These are phyloP conservation scores for Listronotus oregonensis DNA, from an alignment of 1,140 invertebrate genomes.

Conservation along the genomic window DNA sequence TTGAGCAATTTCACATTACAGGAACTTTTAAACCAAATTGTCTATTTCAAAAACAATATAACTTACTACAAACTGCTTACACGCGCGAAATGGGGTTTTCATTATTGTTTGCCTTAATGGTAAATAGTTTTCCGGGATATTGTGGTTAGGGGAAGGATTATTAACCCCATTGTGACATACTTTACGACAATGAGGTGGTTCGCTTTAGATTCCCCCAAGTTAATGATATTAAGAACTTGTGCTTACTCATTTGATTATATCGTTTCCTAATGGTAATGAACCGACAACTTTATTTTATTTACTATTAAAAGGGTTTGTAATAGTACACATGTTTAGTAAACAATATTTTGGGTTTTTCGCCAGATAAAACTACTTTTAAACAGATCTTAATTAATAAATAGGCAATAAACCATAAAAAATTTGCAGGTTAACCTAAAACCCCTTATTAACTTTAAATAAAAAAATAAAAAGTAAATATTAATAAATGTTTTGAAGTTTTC, in stretches of 20 bases:
- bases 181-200: constrained; percentile 22
- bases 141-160: constrained; percentile 32
- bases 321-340: no score
- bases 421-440: no score
- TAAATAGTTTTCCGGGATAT: constrained; percentile 32
- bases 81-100: constrained; percentile 11
- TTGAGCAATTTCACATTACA: no score
- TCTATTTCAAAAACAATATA: constrained; percentile 4
- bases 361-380: no score
- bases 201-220: constrained; percentile 20
- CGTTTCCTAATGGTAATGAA: constrained; percentile 29
- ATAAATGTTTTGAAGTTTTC: no score
- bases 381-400: no score
- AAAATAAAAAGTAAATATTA: no score
- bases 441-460: no score
- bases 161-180: constrained; percentile 31
- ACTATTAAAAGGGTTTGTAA: not conserved
- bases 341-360: no score
- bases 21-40: no score
- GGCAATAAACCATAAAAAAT: no score
- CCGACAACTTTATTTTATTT: constrained; percentile 7
- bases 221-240: constrained; percentile 28
- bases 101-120: constrained; percentile 24
- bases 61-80: constrained; percentile 23
- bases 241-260: constrained; percentile 31